Base-by-base conservation (phyloP, 2,797 vertebrate genomes). In the Trichosurus vulpecula region DNA sequence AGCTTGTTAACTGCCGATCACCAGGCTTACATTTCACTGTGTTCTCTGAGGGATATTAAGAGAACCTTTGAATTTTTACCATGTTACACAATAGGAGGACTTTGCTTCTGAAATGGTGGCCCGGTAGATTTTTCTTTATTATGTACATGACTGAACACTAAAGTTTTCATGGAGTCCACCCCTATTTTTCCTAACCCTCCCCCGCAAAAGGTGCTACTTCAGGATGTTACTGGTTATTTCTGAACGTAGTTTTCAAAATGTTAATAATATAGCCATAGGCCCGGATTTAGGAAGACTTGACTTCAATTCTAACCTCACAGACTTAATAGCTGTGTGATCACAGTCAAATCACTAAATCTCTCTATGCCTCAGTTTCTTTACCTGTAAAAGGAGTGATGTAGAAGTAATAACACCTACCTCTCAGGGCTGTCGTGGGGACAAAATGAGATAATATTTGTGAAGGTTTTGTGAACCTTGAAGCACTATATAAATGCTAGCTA, bases 51-150 rank as follows among this genome's bases (percentile, higher is more conserved):
- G n/a, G 58, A 58, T 29, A 13, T 16, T n/a, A 35, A 58, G 27
- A 92, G 92, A 93, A 90, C 31, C 29, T 92, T 56, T 92, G 93
- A 94, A 94, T 57, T 54, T 89, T 93, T 89, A 66, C 95, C 30
- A 0, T 41, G 27, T 66, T 66, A 57, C 22, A 51, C n/a, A 66
- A 91, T 0, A 55, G 58, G 9, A 54, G 61, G 94, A 94, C 35
- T 53, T 51, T 1, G 16, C 91, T 96, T 97, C 55, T 53, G 51
- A 25, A 90, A 51, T 51, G 61, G 30, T 47, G 1, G 27, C 52
- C 22, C 92, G 56, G 54, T 35, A 51, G 61, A 52, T 47, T 90
- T 92, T 30, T 91, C 55, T 92, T 74, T 16, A 47, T 56, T 91
- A 93, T 52, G 51, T 29, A 94, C 31, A 53, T 29, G 91, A 35